phyloP scores from a whole-genome alignment of 92 coral and sea anemone genomes.

The Bergia puertoricense region DNA sequence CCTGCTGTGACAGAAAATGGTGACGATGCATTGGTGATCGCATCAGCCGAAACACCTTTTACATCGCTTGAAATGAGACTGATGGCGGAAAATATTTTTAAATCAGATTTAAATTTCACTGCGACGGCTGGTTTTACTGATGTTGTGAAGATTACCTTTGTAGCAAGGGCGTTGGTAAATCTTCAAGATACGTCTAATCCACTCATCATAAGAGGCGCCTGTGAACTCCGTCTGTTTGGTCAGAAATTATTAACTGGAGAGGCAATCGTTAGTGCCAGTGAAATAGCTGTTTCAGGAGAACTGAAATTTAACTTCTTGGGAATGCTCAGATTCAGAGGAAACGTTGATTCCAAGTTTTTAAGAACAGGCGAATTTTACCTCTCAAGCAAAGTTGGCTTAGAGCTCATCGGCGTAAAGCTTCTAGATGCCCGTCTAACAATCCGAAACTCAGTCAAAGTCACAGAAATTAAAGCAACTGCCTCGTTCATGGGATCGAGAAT shows the following conservation, averaged over 20 bases:
- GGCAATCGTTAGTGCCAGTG: slow-evolving; percentile 40
- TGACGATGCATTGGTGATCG: slow-evolving; percentile 56
- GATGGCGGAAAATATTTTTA: slow-evolving; percentile 47
- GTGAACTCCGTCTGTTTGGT: slow-evolving; percentile 18
- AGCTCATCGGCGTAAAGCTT: slow-evolving; percentile 46
- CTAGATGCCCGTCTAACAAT: slow-evolving; percentile 36
- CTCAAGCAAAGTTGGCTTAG: slow-evolving; percentile 42
- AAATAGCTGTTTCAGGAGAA: slow-evolving; percentile 44
- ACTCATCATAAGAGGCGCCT: slow-evolving; percentile 39
- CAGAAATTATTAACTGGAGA: slow-evolving; percentile 45
- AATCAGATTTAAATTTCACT: slow-evolving; percentile 52
- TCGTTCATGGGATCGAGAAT: slow-evolving; percentile 63
- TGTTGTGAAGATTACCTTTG: slow-evolving; percentile 38
- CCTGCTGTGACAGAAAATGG: slow-evolving; percentile 49
- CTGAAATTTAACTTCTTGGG: slow-evolving; percentile 49
- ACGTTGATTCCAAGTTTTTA: slow-evolving; percentile 31
- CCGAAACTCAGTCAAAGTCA: slow-evolving; percentile 16
- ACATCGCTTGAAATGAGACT: slow-evolving; percentile 44
- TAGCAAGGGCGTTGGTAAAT: slow-evolving; percentile 46
- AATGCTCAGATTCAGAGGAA: slow-evolving; percentile 46
- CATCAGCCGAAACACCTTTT: slow-evolving; percentile 41
- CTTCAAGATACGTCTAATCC: slow-evolving; percentile 53
- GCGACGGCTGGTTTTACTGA: slow-evolving; percentile 47
- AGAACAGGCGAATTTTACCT: slow-evolving; percentile 45
- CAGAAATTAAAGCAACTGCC: slow-evolving; percentile 53